These are phyloP conservation scores for Microctenopoma steveboyesi DNA, from an alignment of 2,797 vertebrate genomes.

Conservation along the genomic window DNA sequence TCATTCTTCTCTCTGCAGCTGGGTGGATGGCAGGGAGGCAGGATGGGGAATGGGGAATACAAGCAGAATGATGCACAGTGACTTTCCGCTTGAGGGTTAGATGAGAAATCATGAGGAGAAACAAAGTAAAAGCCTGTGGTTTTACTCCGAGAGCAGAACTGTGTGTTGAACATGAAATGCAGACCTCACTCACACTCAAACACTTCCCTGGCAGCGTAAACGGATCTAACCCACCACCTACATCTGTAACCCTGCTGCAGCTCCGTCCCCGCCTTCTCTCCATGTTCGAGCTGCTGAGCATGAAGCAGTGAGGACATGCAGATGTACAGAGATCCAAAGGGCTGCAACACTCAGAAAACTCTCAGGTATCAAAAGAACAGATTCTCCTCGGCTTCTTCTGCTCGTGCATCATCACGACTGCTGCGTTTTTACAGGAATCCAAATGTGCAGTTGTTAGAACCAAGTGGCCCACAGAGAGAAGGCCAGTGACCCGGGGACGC, in stretches of 20 bases:
- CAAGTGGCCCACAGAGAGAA: no score
- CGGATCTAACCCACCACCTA: slow-evolving; percentile 5
- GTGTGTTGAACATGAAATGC: slow-evolving; percentile 5
- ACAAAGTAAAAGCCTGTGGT: background rate
- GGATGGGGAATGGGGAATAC: slow-evolving; percentile 43
- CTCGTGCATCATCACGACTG: slow-evolving; percentile 19
- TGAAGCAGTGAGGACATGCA: background rate
- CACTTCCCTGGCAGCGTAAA: slow-evolving; percentile 5
- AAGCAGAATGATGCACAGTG: slow-evolving; percentile 38
- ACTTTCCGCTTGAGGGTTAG: slow-evolving; percentile 27
- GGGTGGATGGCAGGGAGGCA: slow-evolving; percentile 41
- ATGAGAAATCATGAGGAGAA: slow-evolving; percentile 6
- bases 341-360: background rate
- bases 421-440: slow-evolving; percentile 1
- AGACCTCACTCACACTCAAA: background rate
- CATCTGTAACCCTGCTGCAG: background rate
- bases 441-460: background rate
- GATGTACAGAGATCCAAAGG: background rate
- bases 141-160: slow-evolving; percentile 6
- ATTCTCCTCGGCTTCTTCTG: slow-evolving; percentile 15
- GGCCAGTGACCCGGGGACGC: no score
- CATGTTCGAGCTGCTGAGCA: background rate
- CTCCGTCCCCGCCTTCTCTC: background rate
- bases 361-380: background rate
- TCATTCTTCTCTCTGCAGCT: slow-evolving; percentile 44